Base-by-base conservation (phyloP, 2,113 vertebrate genomes). In the Hippocampus mohnikei region DNA sequence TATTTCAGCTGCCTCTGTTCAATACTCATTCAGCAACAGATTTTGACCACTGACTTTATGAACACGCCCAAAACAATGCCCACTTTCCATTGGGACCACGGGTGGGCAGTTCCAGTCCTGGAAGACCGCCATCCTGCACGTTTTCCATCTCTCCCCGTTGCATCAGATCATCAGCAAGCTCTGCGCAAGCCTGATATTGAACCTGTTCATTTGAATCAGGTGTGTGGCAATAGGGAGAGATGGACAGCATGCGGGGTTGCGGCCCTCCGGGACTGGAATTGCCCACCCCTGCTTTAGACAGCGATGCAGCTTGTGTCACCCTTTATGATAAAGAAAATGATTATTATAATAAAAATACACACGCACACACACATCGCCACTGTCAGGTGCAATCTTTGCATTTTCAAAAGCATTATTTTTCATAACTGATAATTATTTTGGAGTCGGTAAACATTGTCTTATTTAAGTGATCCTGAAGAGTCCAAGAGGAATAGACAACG, bases 1-100 rank as follows among this genome's bases (percentile, higher is more conserved):
- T 46, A 41, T 66, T 78, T 67, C 68, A 73, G 44, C 56, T 74
- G 64, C 77, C 13, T 64, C 67, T 69, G 64, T 60, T 72, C n/a
- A 64, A 74, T 69, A 44, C 65, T 40, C 75, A 50, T 66, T 55
- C 13, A 68, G 42, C 56, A 64, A 68, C 71, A 81, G 69, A 71
- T 65, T 75, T 61, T 68, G 69, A 78, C 70, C 72, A 60, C 44
- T n/a, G 9, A 69, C 12, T 77, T 68, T 15, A 41, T 52, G 40
- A 55, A 72, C 69, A 72, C 69, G 69, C 69, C 52, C 68, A 65
- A 69, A 75, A 78, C 66, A 59, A 13, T 15, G 59, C 42, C 64
- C 46, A 64, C 8, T 25, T 42, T 42, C 41, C 41, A 42, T 42
- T 42, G 0, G 33, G 33, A 37, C 5, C 33, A 37, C 5, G 33